These are phyloP conservation scores for Paralvinella palmiformis DNA, from an alignment of 1,140 invertebrate genomes.

Conservation along the genomic window DNA sequence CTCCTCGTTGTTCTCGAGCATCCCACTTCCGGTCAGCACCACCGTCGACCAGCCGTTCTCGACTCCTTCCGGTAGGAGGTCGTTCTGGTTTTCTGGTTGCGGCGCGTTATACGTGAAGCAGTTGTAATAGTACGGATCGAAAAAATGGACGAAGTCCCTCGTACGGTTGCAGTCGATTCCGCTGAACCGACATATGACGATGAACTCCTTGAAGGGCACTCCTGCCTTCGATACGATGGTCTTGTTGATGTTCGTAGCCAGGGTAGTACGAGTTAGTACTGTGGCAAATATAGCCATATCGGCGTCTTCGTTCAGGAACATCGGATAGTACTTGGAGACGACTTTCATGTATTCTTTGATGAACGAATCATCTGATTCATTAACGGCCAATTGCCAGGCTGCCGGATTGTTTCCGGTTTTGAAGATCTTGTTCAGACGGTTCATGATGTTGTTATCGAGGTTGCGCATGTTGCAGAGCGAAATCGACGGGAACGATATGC, in stretches of 20 bases:
- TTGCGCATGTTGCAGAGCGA: constrained; percentile 18
- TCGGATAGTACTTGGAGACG: constrained; percentile 15
- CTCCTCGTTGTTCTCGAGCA: constrained; percentile 11
- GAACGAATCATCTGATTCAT: constrained; percentile 9
- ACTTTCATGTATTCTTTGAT: constrained; percentile 7
- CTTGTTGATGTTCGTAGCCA: constrained; percentile 12
- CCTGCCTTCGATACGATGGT: background rate
- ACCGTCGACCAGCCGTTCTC: constrained; percentile 16
- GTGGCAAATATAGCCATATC: constrained; percentile 5
- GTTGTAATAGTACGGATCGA: constrained; percentile 19
- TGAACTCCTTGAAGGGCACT: constrained; percentile 18
- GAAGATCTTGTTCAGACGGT: constrained; percentile 14
- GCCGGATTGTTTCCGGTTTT: background rate
- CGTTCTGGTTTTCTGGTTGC: background rate
- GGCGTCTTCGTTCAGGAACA: constrained; percentile 6
- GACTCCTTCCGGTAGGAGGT: constrained; percentile 5
- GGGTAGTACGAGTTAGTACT: constrained; percentile 7
- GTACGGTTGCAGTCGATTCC: constrained; percentile 5
- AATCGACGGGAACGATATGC: constrained; percentile 12
- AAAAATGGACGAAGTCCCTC: constrained; percentile 10
- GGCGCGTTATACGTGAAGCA: constrained; percentile 13
- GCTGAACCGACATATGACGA: constrained; percentile 13
- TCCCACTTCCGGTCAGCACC: constrained; percentile 10
- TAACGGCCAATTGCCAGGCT: background rate
- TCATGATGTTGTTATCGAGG: constrained; percentile 8